Percentiles rank a stretch among this genome's conserved stretches.
phyloP scores from a whole-genome alignment of 2,888 invertebrate species.

The Latrodectus hesperus region DNA sequence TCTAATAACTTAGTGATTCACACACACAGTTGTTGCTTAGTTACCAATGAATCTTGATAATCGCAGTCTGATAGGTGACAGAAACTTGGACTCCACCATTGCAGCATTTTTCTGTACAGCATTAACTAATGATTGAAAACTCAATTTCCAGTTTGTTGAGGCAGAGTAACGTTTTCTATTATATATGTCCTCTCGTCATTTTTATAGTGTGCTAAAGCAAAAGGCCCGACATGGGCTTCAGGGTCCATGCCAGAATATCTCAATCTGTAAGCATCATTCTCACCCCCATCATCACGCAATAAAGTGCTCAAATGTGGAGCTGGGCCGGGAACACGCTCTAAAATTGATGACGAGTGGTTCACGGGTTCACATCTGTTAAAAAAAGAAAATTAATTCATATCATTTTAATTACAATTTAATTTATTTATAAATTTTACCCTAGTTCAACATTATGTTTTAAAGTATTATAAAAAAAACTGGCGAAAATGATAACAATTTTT shows the following conservation, averaged over 20 bases:
- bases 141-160: conserved; percentile 26
- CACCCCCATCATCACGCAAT: conserved; percentile 47
- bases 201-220: conserved; percentile 42
- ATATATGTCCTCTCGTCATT: conserved; percentile 40
- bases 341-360: conserved; percentile 5
- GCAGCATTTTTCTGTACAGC: background rate
- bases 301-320: conserved; percentile 43
- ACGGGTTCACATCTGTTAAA: conserved; percentile 45
- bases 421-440: background rate
- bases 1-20: conserved; percentile 14
- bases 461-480: no score
- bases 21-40: background rate
- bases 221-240: conserved; percentile 42
- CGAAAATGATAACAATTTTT: background rate
- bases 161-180: conserved; percentile 45
- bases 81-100: background rate
- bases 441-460: background rate
- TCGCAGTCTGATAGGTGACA: conserved; percentile 5
- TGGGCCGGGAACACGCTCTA: conserved; percentile 39
- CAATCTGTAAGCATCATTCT: conserved; percentile 57
- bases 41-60: background rate
- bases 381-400: background rate
- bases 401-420: background rate
- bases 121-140: background rate
- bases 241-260: conserved; percentile 40